Evolutionary conservation across 1,140 invertebrate genomes (phyloP).

Genomic region (Caligus rogercresseyi): DNA sequence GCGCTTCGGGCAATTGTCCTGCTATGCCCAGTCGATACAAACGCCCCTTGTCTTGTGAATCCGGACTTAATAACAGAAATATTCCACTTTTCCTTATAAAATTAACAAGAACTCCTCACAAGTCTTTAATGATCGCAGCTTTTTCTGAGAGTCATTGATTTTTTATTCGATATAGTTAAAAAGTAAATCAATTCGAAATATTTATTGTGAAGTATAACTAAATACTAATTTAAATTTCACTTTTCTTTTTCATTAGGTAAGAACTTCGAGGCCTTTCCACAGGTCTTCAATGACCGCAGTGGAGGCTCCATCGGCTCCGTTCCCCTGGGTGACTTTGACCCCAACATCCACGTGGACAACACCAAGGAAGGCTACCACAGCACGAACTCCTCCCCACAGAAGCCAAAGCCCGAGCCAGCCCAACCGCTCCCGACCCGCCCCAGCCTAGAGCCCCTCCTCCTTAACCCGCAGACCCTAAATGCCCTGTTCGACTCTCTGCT

Average conservation of each 20-base stretch:
- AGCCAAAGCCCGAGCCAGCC: conserved; percentile 2
- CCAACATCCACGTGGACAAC: conserved; percentile 48
- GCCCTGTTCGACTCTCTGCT: conserved; percentile 40
- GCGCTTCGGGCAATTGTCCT: too few relatives aligned
- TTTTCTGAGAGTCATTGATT: too few relatives aligned
- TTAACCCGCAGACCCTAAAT: neutral
- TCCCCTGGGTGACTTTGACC: conserved; percentile 43
- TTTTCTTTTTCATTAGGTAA: neutral
- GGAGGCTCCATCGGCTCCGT: conserved; percentile 29
- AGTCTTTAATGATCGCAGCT: too few relatives aligned
- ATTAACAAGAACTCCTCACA: too few relatives aligned
- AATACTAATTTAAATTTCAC: neutral
- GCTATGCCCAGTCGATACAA: too few relatives aligned
- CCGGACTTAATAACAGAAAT: too few relatives aligned
- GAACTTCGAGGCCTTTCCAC: conserved; percentile 23
- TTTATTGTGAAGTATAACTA: too few relatives aligned
- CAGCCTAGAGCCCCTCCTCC: neutral
- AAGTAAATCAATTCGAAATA: too few relatives aligned
- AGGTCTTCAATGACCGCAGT: conserved; percentile 28
- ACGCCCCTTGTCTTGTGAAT: too few relatives aligned
- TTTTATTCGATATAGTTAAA: too few relatives aligned
- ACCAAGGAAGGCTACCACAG: conserved; percentile 30
- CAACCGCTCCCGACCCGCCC: neutral
- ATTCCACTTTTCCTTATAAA: too few relatives aligned
- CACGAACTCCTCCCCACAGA: conserved; percentile 23